phyloP scores from a whole-genome alignment of 1,140 invertebrate genomes.

The silkworm (Bombyx mori) region ASM3026992v2 NC_085111.1:11086501-11087000 shows the following conservation, averaged over 20 bases:
- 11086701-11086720: slow-evolving; percentile 59
- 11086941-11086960: no score
- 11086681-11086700: slow-evolving; percentile 60
- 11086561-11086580: slow-evolving; percentile 51
- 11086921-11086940: no score
- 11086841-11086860: slow-evolving; percentile 64
- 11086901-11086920: no score
- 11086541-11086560: slow-evolving; percentile 54
- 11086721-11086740: slow-evolving; percentile 61
- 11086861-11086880: slow-evolving; percentile 67
- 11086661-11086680: slow-evolving; percentile 56
- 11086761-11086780: slow-evolving; percentile 38
- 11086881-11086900: slow-evolving; percentile 40
- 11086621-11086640: slow-evolving; percentile 47
- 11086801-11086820: slow-evolving; percentile 60
- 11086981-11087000: neutral
- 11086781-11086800: slow-evolving; percentile 44
- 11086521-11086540: slow-evolving; percentile 58
- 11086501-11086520: slow-evolving; percentile 66
- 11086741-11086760: slow-evolving; percentile 64
- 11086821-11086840: slow-evolving; percentile 60
- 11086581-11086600: slow-evolving; percentile 57
- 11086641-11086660: slow-evolving; percentile 49
- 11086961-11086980: no score
- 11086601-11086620: slow-evolving; percentile 57